These are phyloP conservation scores for Chrysolina haemoptera DNA, from an alignment of 2,888 invertebrate genomes.

Conservation along the genomic window DNA sequence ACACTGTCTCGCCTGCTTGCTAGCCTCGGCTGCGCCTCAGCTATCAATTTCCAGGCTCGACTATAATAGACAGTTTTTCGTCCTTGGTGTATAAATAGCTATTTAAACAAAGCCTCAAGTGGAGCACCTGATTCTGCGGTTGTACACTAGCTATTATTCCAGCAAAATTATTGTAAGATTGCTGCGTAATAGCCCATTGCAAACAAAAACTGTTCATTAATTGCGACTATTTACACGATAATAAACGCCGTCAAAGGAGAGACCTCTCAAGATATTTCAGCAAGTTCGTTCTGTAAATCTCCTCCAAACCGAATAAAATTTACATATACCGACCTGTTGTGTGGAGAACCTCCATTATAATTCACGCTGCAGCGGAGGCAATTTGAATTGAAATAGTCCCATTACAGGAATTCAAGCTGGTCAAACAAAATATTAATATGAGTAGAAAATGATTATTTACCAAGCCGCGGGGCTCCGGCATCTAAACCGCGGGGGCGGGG, in stretches of 20 bases:
- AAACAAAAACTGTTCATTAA: conserved; percentile 19
- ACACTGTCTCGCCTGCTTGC: too few species aligned
- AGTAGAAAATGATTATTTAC: conserved; percentile 68
- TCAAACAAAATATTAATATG: conserved; percentile 66
- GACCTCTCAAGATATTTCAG: conserved; percentile 18
- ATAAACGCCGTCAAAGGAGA: background rate
- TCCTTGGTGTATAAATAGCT: too few species aligned
- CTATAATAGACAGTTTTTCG: too few species aligned
- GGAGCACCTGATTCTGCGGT: too few species aligned
- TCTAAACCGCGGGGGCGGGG: conserved; percentile 49
- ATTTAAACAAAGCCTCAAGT: too few species aligned
- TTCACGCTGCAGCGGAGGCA: conserved; percentile 42
- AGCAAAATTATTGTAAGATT: too few species aligned
- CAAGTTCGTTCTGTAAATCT: conserved; percentile 19
- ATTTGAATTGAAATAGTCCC: conserved; percentile 64
- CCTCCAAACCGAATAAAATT: conserved; percentile 19
- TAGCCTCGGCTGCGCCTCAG: too few species aligned
- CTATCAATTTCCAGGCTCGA: too few species aligned
- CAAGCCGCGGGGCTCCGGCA: conserved; percentile 61
- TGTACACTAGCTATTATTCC: too few species aligned
- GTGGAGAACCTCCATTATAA: conserved; percentile 25
- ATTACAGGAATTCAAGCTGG: conserved; percentile 61
- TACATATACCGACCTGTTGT: conserved; percentile 21
- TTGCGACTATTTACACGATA: background rate
- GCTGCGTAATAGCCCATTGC: too few species aligned